Evolutionary conservation across 2,888 invertebrate species (phyloP).

Genomic region (Chironomus riparius): DNA sequence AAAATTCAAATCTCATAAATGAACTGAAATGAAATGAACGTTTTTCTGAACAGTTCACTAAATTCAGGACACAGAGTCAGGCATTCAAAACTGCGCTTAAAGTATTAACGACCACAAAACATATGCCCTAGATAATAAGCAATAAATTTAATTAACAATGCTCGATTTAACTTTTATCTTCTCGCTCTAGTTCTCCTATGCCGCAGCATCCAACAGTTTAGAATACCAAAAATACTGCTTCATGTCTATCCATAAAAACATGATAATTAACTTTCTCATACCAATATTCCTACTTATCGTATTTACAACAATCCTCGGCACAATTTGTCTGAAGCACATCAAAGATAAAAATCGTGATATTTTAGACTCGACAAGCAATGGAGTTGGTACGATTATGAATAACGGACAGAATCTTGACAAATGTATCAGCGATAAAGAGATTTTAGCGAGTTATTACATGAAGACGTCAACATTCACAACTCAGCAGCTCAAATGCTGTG

Average conservation of each 20-base stretch:
- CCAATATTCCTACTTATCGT: constrained; percentile 60
- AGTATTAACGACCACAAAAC: too few species aligned
- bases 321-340: constrained; percentile 45
- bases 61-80: too few species aligned
- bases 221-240: constrained; percentile 66
- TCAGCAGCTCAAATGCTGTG: constrained; percentile 10
- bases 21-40: too few species aligned
- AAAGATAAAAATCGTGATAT: constrained; percentile 34
- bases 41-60: too few species aligned
- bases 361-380: constrained; percentile 29
- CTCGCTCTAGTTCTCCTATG: constrained; percentile 51
- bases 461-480: constrained; percentile 1
- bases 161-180: constrained; percentile 8
- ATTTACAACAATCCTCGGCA: constrained; percentile 52
- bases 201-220: constrained; percentile 59
- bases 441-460: constrained; percentile 10
- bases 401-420: constrained; percentile 21
- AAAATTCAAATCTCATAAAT: too few species aligned
- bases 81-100: too few species aligned
- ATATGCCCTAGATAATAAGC: background rate
- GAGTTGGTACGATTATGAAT: background rate
- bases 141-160: constrained; percentile 15
- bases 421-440: constrained; percentile 14
- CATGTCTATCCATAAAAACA: constrained; percentile 67
- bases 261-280: constrained; percentile 66